Base-by-base conservation (phyloP, 1,140 invertebrate genomes). In the Lasioglossum albipes region DNA sequence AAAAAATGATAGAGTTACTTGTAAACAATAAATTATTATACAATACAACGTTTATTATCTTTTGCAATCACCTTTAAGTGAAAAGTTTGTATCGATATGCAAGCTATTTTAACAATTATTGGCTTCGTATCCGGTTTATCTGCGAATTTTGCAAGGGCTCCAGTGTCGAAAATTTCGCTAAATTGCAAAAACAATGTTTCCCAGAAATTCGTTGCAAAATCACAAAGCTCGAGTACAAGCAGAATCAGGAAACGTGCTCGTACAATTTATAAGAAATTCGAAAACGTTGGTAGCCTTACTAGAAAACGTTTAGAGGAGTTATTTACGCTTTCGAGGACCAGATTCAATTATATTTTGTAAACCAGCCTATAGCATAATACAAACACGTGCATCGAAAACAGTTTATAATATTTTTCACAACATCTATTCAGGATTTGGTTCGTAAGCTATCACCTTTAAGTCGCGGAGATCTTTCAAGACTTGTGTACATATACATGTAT, bases 381-480 rank as follows among this genome's bases (percentile, higher is more conserved):
- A n/a, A 27, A n/a, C 27, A 59, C 57, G 0, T 20, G 36, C 18
- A n/a, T n/a, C 10, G 0, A 42, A 42, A 49, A 13, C 27, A 31
- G 3, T 36, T 7, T 49, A 64, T 13, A n/a, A 64, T 27, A 18
- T 73, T 73, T 64, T 42, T 57, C 20, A 2, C 16, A 62, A 62
- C 65, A 79, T 81, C 65, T 79, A 57, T 78, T 68, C 52, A 16
- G 31, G 62, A 79, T 82, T 75, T 80, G n/a, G n/a, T 83, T 79
- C 65, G 81, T 71, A 79, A 42, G 77, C 89, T 73, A 91, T 92
- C 91, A 76, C 72, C 91, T 92, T 92, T 92, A 92, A 92, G 87
- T 90, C 87, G 85, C 79, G 84, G 76, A 79, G 87, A 90, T 84
- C 86, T 85, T 84, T 84, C 75, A 73, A 65, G 73, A 71, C 71